phyloP scores from a whole-genome alignment of 2,113 vertebrate genomes.

The Rutilus rutilus region DNA sequence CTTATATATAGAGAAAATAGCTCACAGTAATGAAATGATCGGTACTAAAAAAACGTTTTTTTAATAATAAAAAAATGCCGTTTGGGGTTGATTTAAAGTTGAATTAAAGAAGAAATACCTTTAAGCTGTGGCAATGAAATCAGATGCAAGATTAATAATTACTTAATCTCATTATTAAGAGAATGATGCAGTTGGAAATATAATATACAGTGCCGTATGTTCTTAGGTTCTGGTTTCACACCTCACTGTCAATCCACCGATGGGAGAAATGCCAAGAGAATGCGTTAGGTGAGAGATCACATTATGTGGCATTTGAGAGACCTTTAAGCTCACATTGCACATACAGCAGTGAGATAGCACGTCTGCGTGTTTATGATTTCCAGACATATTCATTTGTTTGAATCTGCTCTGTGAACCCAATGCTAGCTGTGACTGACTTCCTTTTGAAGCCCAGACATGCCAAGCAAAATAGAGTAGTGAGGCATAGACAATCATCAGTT shows the following conservation, averaged over 20 bases:
- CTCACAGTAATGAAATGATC: not conserved
- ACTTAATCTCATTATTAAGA: slow-evolving; percentile 5
- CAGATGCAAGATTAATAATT: slow-evolving; percentile 1
- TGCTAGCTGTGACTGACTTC: slow-evolving; percentile 41
- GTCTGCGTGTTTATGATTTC: slow-evolving; percentile 36
- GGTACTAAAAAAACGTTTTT: slow-evolving; percentile 39
- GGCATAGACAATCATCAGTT: slow-evolving; percentile 23
- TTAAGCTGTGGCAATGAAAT: slow-evolving; percentile 12
- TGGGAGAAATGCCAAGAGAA: slow-evolving; percentile 34
- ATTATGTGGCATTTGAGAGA: slow-evolving; percentile 44
- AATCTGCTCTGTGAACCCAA: slow-evolving; percentile 35
- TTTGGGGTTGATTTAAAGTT: slow-evolving; percentile 25
- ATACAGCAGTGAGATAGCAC: not conserved
- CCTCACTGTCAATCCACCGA: slow-evolving; percentile 10
- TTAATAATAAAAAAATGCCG: not conserved
- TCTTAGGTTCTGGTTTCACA: slow-evolving; percentile 26
- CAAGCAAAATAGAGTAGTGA: slow-evolving; percentile 47
- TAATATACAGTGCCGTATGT: not conserved
- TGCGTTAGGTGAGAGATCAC: slow-evolving; percentile 1
- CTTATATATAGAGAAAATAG: slow-evolving; percentile 35
- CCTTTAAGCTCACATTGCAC: slow-evolving; percentile 30
- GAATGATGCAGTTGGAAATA: not conserved
- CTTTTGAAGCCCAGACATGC: slow-evolving; percentile 49
- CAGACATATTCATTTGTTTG: slow-evolving; percentile 52
- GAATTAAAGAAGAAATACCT: slow-evolving; percentile 10